Conservation (phyloP, 2,797 vertebrate genomes). For the Ambastaia sidthimunki region DNA sequence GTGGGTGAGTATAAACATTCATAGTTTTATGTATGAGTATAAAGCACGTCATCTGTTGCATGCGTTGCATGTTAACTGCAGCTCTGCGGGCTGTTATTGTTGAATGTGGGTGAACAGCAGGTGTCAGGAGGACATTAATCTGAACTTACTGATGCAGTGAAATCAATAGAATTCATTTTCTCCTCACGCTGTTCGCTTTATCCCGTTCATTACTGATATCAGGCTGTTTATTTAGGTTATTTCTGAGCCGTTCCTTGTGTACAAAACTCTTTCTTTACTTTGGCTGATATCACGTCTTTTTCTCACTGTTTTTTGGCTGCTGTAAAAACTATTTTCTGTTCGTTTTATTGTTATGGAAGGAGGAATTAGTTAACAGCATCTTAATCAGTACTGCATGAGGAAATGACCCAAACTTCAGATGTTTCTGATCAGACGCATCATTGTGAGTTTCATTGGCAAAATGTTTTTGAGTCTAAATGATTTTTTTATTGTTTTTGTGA, state of each 20-base stretch:
- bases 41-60: conserved; percentile 40
- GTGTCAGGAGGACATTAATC: conserved; percentile 61
- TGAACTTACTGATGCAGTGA: conserved; percentile 49
- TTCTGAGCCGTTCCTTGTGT: conserved; percentile 45
- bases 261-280: conserved; percentile 30
- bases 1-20: conserved; percentile 66
- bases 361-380: not conserved
- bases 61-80: not conserved
- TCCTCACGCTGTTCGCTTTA: conserved; percentile 52
- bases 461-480: too few relatives aligned
- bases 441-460: too few relatives aligned
- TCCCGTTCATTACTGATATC: conserved; percentile 62
- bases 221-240: conserved; percentile 55
- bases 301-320: not conserved
- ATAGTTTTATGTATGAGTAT: too few relatives aligned
- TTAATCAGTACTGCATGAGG: conserved; percentile 3
- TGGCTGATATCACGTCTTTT: not conserved
- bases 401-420: conserved; percentile 2
- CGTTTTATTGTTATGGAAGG: not conserved
- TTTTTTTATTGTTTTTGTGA: too few relatives aligned
- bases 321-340: conserved; percentile 17
- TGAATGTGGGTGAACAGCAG: conserved; percentile 46
- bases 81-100: conserved; percentile 36
- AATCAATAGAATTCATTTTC: conserved; percentile 65
- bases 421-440: not conserved